Percentiles rank a stretch among this genome's conserved stretches.
Conservation (phyloP, 2,888 invertebrate genomes). For the Dicranocentrus wangi region DNA sequence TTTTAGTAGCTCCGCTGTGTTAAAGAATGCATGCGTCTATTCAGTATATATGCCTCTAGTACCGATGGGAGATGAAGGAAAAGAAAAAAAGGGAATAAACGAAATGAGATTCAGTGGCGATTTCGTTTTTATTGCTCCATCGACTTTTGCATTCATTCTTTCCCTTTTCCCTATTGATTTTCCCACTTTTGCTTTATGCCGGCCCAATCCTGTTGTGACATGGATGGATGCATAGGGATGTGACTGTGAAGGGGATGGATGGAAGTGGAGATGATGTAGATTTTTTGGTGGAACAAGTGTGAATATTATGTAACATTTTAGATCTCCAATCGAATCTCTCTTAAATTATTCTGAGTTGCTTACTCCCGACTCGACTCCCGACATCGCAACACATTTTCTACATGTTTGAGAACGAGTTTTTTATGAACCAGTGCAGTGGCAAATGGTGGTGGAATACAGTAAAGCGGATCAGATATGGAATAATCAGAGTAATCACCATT, state of each 20-base stretch:
- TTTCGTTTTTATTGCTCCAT: constrained; percentile 73
- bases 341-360: constrained; percentile 57
- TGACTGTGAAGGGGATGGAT: constrained; percentile 58
- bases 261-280: constrained; percentile 49
- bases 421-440: not conserved
- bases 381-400: not conserved
- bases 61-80: constrained; percentile 37
- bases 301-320: constrained; percentile 57
- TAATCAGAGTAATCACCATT: constrained; percentile 68
- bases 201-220: constrained; percentile 45
- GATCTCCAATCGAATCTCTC: constrained; percentile 41
- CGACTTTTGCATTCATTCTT: constrained; percentile 73
- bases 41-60: constrained; percentile 11
- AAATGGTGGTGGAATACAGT: not conserved
- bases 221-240: constrained; percentile 62
- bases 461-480: constrained; percentile 42
- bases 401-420: not conserved
- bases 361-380: not conserved
- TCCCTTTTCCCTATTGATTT: constrained; percentile 73
- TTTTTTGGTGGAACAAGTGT: constrained; percentile 63
- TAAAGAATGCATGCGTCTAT: constrained; percentile 36
- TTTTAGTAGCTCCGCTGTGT: constrained; percentile 38
- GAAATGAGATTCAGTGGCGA: constrained; percentile 73
- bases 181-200: constrained; percentile 70
- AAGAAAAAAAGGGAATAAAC: constrained; percentile 50